Evolutionary conservation across 2,797 vertebrate species (phyloP), one percentile per base, ranked within the genome.

Genomic region (Champsocephalus esox): DNA sequence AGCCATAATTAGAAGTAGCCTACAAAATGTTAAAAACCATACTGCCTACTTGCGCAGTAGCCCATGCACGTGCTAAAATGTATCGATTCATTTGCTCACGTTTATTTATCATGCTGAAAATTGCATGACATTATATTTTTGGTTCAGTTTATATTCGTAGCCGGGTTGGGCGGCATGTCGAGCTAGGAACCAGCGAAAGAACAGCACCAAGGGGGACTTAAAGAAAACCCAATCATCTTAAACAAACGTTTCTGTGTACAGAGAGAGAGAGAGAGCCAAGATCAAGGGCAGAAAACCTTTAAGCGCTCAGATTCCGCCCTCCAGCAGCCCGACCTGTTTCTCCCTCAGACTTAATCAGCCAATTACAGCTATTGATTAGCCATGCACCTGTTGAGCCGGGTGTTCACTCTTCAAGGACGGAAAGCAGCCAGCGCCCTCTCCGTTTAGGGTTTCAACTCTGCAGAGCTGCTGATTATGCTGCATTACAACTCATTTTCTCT

Each of bases 321-420:
- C 77, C 58, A 67, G 71, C 77, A 54, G 59, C 59, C 60, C 10
- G 52, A 57, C 59, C 60, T 8, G 52, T 70, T 61, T 80, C 71
- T 73, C 49, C 61, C 70, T 64, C 62, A 9, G 32, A 83, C 63
- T 79, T 86, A 86, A 89, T 86, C 77, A 89, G 64, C 75, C 84
- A 82, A 80, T 91, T 92, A 89, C 19, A 73, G 75, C 34, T 80
- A 91, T 92, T 66, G 89, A 92, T 93, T 88, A 87, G 73, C 46
- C 49, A 6, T 19, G 67, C 78, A 89, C 87, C 86, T 93, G 87
- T 90, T 84, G 82, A 83, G 51, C 62, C 54, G 16, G 75, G 75
- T 79, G 56, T 51, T 7, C 77, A 17, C 74, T 67, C 70, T 67
- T 80, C 89, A 89, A 89, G 87, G 91, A 71, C 79, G 11, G 59